Percentiles rank a stretch among this genome's conserved stretches.
phyloP scores from a whole-genome alignment of 92 coral and sea anemone species.

The Heteractis magnifica region DNA sequence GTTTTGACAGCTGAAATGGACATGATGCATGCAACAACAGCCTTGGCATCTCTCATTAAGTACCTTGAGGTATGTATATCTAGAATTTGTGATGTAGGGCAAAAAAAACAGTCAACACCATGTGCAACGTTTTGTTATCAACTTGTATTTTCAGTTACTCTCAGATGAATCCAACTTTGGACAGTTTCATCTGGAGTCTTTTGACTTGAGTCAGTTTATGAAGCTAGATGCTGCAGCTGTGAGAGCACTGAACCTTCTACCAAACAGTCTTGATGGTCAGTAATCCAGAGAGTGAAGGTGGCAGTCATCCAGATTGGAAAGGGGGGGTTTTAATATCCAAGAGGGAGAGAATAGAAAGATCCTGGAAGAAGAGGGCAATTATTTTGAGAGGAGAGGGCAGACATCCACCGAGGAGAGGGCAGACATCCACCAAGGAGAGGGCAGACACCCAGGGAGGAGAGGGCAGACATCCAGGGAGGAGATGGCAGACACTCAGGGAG shows the following conservation, averaged over 20 bases:
- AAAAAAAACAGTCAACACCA: too few relatives aligned
- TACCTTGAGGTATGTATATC: conserved; percentile 70
- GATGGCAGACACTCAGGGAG: neutral
- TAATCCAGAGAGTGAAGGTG: neutral
- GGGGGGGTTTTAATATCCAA: too few relatives aligned
- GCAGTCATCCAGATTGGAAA: neutral
- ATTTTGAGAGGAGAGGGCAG: neutral
- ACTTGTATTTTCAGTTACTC: conserved; percentile 50
- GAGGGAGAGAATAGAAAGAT: neutral
- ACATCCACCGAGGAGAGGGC: neutral
- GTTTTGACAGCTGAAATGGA: conserved; percentile 83
- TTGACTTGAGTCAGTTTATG: conserved; percentile 95
- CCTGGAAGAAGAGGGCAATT: neutral
- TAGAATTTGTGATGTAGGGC: neutral
- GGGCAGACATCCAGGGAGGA: neutral
- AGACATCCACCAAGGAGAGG: neutral
- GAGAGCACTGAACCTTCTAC: conserved; percentile 89
- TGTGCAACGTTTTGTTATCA: neutral
- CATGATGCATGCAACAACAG: conserved; percentile 76
- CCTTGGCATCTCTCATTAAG: conserved; percentile 87
- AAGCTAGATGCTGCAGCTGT: conserved; percentile 97
- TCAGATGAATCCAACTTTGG: conserved; percentile 98
- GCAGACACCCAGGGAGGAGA: neutral
- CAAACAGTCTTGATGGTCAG: conserved; percentile 81
- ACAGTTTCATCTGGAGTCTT: conserved; percentile 78